Conservation (phyloP, 2,797 vertebrate species). For the Pteronotus mesoamericanus region DNA sequence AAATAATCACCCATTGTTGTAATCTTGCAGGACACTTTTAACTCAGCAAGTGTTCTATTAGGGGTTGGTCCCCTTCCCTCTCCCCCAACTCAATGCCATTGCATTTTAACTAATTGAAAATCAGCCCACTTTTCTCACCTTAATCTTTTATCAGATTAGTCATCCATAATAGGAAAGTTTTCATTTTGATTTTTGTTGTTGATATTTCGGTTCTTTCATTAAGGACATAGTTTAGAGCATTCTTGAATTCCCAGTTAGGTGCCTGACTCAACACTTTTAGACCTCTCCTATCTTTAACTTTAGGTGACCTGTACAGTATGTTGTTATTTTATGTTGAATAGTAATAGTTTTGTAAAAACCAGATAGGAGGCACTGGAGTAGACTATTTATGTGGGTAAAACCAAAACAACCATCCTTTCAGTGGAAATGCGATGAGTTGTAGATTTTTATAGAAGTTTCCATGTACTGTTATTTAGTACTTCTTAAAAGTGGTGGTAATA, state of each 20-base stretch:
- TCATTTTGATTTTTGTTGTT: constrained; percentile 3
- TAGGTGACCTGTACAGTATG: not conserved
- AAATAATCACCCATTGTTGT: not conserved
- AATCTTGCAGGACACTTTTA: not conserved
- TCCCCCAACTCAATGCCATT: not conserved
- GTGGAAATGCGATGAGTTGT: constrained; percentile 24
- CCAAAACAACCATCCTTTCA: constrained; percentile 33
- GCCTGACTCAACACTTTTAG: not conserved
- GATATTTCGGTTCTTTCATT: not conserved
- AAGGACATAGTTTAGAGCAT: not conserved
- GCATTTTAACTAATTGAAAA: not conserved
- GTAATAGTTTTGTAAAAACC: constrained; percentile 22
- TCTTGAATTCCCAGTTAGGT: not conserved
- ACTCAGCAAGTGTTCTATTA: not conserved
- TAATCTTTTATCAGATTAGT: not conserved
- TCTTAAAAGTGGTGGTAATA: not conserved
- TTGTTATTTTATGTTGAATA: constrained; percentile 23
- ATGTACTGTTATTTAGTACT: not conserved
- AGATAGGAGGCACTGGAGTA: not conserved
- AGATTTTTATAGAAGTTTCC: not conserved
- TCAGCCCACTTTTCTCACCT: not conserved
- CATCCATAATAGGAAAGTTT: not conserved
- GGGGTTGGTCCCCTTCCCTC: not conserved
- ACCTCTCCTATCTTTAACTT: not conserved
- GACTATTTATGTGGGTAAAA: not conserved